These are phyloP conservation scores for Volucella inflata DNA, from an alignment of 2,888 invertebrate species.

Conservation along the genomic window DNA sequence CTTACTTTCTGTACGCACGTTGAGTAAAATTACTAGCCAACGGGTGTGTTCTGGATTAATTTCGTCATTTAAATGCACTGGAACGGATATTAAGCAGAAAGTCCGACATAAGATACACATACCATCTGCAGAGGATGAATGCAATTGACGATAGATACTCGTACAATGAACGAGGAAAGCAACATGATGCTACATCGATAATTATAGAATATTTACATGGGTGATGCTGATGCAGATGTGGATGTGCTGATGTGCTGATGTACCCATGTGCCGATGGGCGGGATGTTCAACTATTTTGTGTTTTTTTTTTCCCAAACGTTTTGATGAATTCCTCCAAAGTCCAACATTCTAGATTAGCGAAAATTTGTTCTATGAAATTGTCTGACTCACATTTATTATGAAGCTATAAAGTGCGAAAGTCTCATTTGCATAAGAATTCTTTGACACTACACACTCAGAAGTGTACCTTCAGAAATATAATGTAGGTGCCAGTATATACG, in stretches of 20 bases:
- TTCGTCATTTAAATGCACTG: slow-evolving; percentile 49
- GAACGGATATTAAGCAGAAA: slow-evolving; percentile 48
- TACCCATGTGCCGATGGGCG: slow-evolving; percentile 8
- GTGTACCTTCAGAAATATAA: too few species aligned
- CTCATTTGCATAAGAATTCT: too few species aligned
- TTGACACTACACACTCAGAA: too few species aligned
- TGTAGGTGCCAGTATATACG: too few species aligned
- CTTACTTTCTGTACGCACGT: background rate
- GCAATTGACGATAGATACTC: slow-evolving; percentile 46
- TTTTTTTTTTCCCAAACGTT: slow-evolving; percentile 10
- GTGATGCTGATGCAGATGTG: slow-evolving; percentile 25
- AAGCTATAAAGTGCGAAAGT: too few species aligned
- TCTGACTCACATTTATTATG: slow-evolving; percentile 16
- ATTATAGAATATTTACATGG: slow-evolving; percentile 63
- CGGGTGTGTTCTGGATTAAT: slow-evolving; percentile 62
- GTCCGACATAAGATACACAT: slow-evolving; percentile 27
- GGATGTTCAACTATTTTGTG: slow-evolving; percentile 21
- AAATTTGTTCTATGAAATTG: slow-evolving; percentile 12
- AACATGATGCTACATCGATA: slow-evolving; percentile 54
- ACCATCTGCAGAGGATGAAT: slow-evolving; percentile 46
- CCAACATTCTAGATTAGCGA: slow-evolving; percentile 11
- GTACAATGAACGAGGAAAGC: slow-evolving; percentile 27
- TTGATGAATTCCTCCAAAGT: slow-evolving; percentile 39
- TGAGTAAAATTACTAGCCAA: slow-evolving; percentile 31
- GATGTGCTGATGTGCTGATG: background rate